These are phyloP conservation scores for Trichopria drosophilae DNA, from an alignment of 2,888 invertebrate genomes.

Conservation along the genomic window DNA sequence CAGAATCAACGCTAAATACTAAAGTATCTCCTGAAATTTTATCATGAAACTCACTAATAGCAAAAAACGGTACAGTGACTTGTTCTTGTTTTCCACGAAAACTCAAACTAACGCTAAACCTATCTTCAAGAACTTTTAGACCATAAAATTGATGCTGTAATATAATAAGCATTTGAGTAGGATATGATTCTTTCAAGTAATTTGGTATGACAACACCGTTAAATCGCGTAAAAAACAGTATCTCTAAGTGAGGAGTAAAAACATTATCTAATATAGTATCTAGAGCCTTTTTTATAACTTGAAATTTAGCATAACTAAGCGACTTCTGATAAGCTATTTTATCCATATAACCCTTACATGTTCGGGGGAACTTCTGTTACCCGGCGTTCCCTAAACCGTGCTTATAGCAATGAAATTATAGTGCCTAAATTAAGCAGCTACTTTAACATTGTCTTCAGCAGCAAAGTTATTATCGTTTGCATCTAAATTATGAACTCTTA, in stretches of 20 bases:
- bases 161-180: conserved; percentile 20
- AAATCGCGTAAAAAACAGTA: conserved; percentile 17
- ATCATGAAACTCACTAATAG: conserved; percentile 21
- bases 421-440: conserved; percentile 26
- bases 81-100: conserved; percentile 19
- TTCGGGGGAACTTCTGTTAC: conserved; percentile 25
- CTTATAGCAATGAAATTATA: conserved; percentile 22
- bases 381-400: conserved; percentile 26
- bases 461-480: conserved; percentile 26
- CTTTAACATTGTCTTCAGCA: conserved; percentile 20
- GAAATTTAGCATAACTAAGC: conserved; percentile 24
- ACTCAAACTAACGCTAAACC: conserved; percentile 19
- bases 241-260: conserved; percentile 18
- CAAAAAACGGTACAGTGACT: conserved; percentile 18
- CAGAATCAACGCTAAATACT: conserved; percentile 18
- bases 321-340: conserved; percentile 22
- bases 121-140: conserved; percentile 19
- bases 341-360: conserved; percentile 23
- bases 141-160: conserved; percentile 19
- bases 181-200: conserved; percentile 17
- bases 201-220: conserved; percentile 18
- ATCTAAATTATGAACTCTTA: conserved; percentile 26
- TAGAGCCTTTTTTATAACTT: conserved; percentile 20
- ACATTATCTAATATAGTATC: conserved; percentile 18
- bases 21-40: conserved; percentile 19